These are phyloP conservation scores for Eristalis pertinax DNA, from an alignment of 2,888 invertebrate species.

Conservation along the genomic window DNA sequence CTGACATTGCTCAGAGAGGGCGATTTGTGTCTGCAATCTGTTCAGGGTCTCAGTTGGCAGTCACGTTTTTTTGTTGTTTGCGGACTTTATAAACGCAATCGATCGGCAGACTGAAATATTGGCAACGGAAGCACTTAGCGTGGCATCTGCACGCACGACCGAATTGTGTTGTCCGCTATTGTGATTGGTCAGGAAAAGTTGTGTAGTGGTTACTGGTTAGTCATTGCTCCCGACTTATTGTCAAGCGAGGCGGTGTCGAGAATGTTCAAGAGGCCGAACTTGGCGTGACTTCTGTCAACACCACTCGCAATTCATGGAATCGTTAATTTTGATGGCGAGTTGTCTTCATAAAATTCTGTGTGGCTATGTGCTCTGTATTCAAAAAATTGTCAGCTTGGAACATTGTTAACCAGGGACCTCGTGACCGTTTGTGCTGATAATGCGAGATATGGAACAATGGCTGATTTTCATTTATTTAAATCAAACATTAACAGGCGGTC, in stretches of 20 bases:
- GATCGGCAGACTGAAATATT: conserved; percentile 16
- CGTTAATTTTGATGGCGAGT: no score
- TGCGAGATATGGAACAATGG: no score
- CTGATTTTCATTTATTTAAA: no score
- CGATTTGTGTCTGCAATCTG: background rate
- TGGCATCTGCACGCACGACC: conserved; percentile 9
- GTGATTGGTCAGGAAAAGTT: background rate
- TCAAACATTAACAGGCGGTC: no score
- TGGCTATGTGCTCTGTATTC: no score
- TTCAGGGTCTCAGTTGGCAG: background rate
- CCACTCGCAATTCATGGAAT: no score
- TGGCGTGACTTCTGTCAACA: background rate
- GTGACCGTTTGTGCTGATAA: no score
- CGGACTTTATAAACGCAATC: conserved; percentile 1
- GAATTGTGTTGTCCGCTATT: conserved; percentile 1
- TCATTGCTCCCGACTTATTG: background rate
- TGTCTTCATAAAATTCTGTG: no score
- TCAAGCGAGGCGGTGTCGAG: background rate
- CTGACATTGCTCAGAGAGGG: background rate
- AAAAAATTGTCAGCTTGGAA: no score
- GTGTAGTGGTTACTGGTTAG: background rate
- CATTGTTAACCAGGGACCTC: no score
- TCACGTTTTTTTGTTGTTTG: conserved; percentile 12
- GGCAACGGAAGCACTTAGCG: conserved; percentile 18
- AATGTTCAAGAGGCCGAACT: background rate